Evolutionary conservation across 2,113 vertebrate species (phyloP), one percentile per base, ranked within the genome.

Genomic region (Leptobrachium leishanense): DNA sequence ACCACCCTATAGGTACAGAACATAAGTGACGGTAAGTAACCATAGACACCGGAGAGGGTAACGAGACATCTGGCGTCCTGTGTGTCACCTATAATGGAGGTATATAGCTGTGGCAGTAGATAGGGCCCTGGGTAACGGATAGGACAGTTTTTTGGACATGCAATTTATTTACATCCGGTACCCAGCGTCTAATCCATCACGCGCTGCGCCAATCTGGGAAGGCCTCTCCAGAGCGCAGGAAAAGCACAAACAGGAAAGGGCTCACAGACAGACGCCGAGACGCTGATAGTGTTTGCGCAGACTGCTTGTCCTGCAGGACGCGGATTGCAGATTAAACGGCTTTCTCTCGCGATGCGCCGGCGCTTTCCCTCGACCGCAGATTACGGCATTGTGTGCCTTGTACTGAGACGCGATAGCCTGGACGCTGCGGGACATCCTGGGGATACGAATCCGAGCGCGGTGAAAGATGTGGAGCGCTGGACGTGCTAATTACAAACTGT

Each of bases 211-310:
- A n/a, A n/a, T 75, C 72, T 66, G 2, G 0, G 68, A 81, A 76
- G 1, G 31, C 7, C 2, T 70, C 12, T 80, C 0, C 0, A 0
- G 4, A 15, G 54, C 0, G 41, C 63, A 74, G 59, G 53, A 13
- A 84, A 85, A 83, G 64, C n/a, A 66, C 73, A 85, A 85, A 84
- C 41, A 74, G 41, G 44, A 82, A 83, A 55, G 69, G 78, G 81
- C 79, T 11, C 39, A 74, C 69, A 72, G 79, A 42, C n/a, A 75
- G 81, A 54, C 2, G 80, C 71, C 40, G n/a, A 64, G 68, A 54
- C 81, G 59, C 55, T 31, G 71, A 84, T 0, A 82, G 46, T 2
- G 75, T 73, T 59, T 10, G 13, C 42, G 11, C 69, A 69, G 63
- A 73, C 6, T 53, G 82, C 75, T 75, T 12, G 69, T 64, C 72